Conservation (phyloP, 2,888 invertebrate genomes). For the Tenthredo distinguenda region DNA sequence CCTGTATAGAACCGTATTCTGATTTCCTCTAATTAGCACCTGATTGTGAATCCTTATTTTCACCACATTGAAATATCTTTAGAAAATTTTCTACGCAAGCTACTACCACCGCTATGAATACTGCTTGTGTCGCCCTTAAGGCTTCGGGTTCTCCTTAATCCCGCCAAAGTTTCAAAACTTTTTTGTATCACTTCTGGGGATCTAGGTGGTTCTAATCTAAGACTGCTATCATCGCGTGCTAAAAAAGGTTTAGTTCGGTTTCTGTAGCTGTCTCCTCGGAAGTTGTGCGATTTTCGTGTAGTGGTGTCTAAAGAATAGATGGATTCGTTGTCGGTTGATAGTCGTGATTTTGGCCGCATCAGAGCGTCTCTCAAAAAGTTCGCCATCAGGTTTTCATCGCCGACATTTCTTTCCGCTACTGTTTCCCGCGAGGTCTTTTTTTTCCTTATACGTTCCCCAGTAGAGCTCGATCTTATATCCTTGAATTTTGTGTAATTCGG, state of each 20-base stretch:
- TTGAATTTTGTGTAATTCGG: slow-evolving; percentile 43
- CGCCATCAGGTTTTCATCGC: slow-evolving; percentile 51
- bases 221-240: slow-evolving; percentile 59
- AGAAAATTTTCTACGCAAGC: slow-evolving; percentile 27
- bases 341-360: slow-evolving; percentile 47
- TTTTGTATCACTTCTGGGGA: slow-evolving; percentile 81
- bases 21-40: not conserved
- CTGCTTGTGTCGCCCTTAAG: slow-evolving; percentile 77
- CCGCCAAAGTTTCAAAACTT: slow-evolving; percentile 80
- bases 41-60: slow-evolving; percentile 15
- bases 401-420: slow-evolving; percentile 36
- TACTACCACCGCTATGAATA: slow-evolving; percentile 19
- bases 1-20: not conserved
- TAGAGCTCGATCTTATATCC: not conserved
- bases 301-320: slow-evolving; percentile 51
- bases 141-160: slow-evolving; percentile 79
- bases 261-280: not conserved
- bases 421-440: slow-evolving; percentile 17
- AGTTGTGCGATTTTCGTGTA: not conserved
- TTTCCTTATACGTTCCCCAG: slow-evolving; percentile 11
- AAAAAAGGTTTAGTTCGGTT: not conserved
- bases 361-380: slow-evolving; percentile 50
- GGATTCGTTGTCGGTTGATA: slow-evolving; percentile 53
- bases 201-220: slow-evolving; percentile 81
- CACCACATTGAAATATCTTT: slow-evolving; percentile 54